Percentiles rank a stretch among this genome's conserved stretches.
phyloP scores from a whole-genome alignment of 35 echinoderm and acorn worm species.

The Apostichopus japonicus region DNA sequence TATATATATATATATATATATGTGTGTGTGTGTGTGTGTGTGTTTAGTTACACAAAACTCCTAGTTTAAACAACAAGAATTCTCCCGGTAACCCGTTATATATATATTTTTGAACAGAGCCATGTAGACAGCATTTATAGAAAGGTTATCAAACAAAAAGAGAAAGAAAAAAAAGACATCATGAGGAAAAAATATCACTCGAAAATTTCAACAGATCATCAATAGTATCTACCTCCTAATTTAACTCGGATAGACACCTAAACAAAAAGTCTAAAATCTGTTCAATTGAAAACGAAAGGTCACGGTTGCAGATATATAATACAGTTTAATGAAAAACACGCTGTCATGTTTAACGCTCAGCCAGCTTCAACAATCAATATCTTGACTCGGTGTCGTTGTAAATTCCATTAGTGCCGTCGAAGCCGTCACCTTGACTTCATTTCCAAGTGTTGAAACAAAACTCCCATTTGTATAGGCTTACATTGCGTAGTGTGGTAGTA shows the following conservation, averaged over 20 bases:
- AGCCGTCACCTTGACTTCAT: not conserved
- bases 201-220: no score
- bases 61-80: no score
- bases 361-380: not conserved
- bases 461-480: not conserved
- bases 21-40: no score
- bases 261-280: not conserved
- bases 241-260: not conserved
- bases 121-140: no score
- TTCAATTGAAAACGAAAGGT: slow-evolving; percentile 11
- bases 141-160: no score
- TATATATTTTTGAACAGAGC: no score
- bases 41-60: no score
- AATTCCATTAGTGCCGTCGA: not conserved
- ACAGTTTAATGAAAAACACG: not conserved
- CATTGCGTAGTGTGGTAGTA: not conserved
- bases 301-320: not conserved
- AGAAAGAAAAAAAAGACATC: no score
- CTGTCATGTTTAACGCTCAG: not conserved
- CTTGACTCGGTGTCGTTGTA: not conserved
- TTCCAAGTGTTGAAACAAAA: not conserved
- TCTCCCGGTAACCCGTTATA: no score
- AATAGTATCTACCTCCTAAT: no score
- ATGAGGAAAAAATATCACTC: no score
- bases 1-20: no score